phyloP scores from a whole-genome alignment of 2,113 vertebrate genomes.

The Scophthalmus maximus region DNA sequence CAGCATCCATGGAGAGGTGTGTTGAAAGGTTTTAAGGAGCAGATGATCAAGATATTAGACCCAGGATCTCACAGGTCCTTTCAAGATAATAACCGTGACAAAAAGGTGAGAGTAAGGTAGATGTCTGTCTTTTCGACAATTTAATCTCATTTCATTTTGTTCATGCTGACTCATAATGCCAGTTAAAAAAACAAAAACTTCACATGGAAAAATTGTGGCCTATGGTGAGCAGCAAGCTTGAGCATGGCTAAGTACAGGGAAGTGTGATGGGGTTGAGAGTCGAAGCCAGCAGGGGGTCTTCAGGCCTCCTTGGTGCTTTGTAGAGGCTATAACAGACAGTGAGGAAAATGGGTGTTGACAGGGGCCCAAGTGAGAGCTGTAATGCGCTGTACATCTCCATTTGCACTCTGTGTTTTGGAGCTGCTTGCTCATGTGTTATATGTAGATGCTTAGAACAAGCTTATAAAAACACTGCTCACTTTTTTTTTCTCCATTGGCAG shows the following conservation, averaged over 20 bases:
- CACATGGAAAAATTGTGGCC: constrained; percentile 19
- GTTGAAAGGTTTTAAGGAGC: constrained; percentile 63
- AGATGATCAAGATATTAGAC: constrained; percentile 59
- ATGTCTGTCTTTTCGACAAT: constrained; percentile 20
- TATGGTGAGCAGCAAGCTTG: constrained; percentile 5
- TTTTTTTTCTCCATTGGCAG: not conserved
- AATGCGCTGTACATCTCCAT: constrained; percentile 79
- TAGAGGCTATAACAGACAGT: constrained; percentile 71
- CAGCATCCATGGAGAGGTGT: constrained; percentile 44
- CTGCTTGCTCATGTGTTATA: constrained; percentile 23
- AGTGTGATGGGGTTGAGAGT: constrained; percentile 47
- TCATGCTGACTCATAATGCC: constrained; percentile 42
- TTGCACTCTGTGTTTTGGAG: constrained; percentile 61
- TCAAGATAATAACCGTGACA: constrained; percentile 48
- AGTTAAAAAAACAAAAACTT: constrained; percentile 61
- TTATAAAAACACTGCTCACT: not conserved
- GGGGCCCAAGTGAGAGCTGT: constrained; percentile 71
- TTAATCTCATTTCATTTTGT: constrained; percentile 37
- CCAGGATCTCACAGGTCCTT: constrained; percentile 43
- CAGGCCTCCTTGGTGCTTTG: constrained; percentile 60
- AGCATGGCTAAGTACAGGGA: constrained; percentile 31
- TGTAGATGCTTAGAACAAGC: constrained; percentile 21
- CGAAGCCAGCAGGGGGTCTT: constrained; percentile 35
- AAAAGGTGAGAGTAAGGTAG: constrained; percentile 28
- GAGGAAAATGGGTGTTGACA: constrained; percentile 81